Percentiles rank a stretch among this genome's conserved stretches.
Conservation (phyloP, 1,140 invertebrate genomes). For the Drosophila ohnishii region DNA sequence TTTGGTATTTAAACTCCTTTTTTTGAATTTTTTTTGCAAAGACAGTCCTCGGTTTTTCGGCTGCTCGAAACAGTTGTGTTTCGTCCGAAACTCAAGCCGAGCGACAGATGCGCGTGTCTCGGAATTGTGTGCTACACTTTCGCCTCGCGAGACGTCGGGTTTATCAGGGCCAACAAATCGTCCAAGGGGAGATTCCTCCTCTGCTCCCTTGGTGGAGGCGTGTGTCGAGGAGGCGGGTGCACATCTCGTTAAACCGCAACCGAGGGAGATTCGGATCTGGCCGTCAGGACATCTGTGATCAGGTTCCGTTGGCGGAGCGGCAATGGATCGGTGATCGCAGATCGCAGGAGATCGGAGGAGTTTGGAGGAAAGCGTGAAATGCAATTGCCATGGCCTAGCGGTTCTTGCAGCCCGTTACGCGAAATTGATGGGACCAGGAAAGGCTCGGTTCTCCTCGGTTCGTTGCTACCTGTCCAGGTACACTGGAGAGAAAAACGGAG, state of each 20-base stretch:
- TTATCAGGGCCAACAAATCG: constrained; percentile 67
- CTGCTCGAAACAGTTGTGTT: constrained; percentile 35
- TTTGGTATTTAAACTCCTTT: constrained; percentile 20
- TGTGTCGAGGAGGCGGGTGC: constrained; percentile 64
- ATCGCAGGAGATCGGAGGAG: constrained; percentile 16
- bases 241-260: constrained; percentile 82
- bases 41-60: constrained; percentile 42
- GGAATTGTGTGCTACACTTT: constrained; percentile 75
- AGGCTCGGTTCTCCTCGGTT: constrained; percentile 9
- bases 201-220: constrained; percentile 24
- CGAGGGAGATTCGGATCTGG: constrained; percentile 56
- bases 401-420: constrained; percentile 65
- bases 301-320: constrained; percentile 53
- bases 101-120: constrained; percentile 77
- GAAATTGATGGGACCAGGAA: constrained; percentile 62
- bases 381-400: constrained; percentile 68
- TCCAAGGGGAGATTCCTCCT: constrained; percentile 26
- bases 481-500: background rate
- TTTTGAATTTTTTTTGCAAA: constrained; percentile 29
- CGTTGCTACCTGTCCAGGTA: constrained; percentile 36
- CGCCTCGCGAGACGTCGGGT: constrained; percentile 47
- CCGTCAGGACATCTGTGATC: constrained; percentile 76
- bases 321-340: constrained; percentile 5
- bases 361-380: constrained; percentile 58
- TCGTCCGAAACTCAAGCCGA: constrained; percentile 34